phyloP scores from a whole-genome alignment of 2,888 invertebrate species.

The Yponomeuta evonymella region DNA sequence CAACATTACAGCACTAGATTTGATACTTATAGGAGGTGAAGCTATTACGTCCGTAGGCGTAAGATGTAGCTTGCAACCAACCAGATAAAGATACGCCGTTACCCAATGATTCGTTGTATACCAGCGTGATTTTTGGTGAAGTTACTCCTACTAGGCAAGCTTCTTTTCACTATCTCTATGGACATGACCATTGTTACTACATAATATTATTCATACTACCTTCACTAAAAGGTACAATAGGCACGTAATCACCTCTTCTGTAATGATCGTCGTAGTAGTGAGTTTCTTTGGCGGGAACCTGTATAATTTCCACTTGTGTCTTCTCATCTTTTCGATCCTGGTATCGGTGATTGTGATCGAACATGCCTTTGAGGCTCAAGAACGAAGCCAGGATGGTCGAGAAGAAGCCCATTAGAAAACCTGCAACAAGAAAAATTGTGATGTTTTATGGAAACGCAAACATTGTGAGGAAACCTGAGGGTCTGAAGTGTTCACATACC shows the following conservation, averaged over 20 bases:
- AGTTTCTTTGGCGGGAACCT: conserved; percentile 53
- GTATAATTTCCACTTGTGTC: conserved; percentile 59
- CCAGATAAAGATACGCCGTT: too few relatives aligned
- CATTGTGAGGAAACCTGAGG: too few relatives aligned
- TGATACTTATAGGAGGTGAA: too few relatives aligned
- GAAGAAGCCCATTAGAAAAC: conserved; percentile 63
- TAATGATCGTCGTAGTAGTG: conserved; percentile 57
- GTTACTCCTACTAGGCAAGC: too few relatives aligned
- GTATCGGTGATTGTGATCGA: conserved; percentile 49
- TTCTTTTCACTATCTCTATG: too few relatives aligned
- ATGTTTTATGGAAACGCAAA: too few relatives aligned
- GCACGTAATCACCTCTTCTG: conserved; percentile 36
- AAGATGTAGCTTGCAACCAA: too few relatives aligned
- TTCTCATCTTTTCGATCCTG: conserved; percentile 57
- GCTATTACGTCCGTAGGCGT: too few relatives aligned
- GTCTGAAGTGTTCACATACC: too few relatives aligned
- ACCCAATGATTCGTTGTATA: too few relatives aligned
- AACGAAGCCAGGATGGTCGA: conserved; percentile 77
- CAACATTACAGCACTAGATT: too few relatives aligned
- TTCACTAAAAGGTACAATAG: background rate
- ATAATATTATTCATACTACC: background rate
- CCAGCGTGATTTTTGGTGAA: too few relatives aligned
- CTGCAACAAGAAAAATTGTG: conserved; percentile 31
- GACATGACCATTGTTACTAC: background rate
- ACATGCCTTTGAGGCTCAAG: conserved; percentile 75